Conservation (phyloP, 2,888 invertebrate genomes). For the Uloborus plumipes region DNA sequence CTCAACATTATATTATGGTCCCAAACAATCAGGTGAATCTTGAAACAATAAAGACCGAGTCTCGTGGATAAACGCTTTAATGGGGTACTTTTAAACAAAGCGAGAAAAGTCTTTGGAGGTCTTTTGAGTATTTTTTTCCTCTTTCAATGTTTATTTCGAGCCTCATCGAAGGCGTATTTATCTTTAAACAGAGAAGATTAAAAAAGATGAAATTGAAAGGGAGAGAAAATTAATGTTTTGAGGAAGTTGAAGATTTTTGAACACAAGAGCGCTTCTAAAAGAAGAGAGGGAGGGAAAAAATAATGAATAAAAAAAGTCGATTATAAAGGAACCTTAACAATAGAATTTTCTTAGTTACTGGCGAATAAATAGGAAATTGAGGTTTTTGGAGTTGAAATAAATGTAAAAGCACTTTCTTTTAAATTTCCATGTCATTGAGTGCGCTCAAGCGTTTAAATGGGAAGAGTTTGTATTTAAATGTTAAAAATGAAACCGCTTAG, state of each 20-base stretch:
- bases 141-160: conserved; percentile 40
- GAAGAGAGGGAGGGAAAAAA: too few species aligned
- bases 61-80: conserved; percentile 46
- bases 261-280: conserved; percentile 2
- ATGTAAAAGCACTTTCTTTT: too few species aligned
- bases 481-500: too few species aligned
- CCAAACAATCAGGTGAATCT: conserved; percentile 46
- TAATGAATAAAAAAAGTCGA: too few species aligned
- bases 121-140: conserved; percentile 30
- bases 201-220: conserved; percentile 20
- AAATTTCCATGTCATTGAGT: too few species aligned
- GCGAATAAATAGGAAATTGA: conserved; percentile 50
- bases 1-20: conserved; percentile 33
- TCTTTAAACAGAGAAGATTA: conserved; percentile 43
- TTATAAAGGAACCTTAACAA: conserved; percentile 35
- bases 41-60: conserved; percentile 47
- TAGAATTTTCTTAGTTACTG: conserved; percentile 42
- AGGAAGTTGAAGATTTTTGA: conserved; percentile 9
- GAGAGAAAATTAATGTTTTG: conserved; percentile 48
- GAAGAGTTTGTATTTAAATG: too few species aligned
- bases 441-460: too few species aligned
- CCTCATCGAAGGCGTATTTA: conserved; percentile 54
- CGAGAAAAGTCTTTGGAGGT: conserved; percentile 26
- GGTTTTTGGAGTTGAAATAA: too few species aligned
- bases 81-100: conserved; percentile 50